These are phyloP conservation scores for Sarcophaga caerulescens DNA, from an alignment of 2,888 invertebrate genomes.

Conservation along the genomic window DNA sequence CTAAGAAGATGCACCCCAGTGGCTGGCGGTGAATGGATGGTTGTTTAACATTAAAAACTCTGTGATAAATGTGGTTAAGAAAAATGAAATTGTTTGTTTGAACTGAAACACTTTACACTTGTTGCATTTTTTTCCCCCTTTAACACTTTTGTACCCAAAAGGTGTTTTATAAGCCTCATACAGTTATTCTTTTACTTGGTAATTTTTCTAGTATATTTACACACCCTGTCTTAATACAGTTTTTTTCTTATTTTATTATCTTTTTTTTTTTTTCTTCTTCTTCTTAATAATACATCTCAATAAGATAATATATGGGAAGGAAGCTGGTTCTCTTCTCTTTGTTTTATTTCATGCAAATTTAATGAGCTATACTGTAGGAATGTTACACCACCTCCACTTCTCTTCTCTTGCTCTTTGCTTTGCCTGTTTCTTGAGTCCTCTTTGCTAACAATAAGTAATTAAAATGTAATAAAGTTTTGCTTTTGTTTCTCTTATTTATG, in stretches of 20 bases:
- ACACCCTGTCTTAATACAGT: background rate
- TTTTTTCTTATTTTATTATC: background rate
- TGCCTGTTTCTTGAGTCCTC: background rate
- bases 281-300: background rate
- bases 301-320: constrained; percentile 15
- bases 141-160: constrained; percentile 34
- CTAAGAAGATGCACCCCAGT: constrained; percentile 40
- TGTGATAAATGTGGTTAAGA: constrained; percentile 25
- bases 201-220: constrained; percentile 19
- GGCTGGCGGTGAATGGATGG: background rate
- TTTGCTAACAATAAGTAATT: constrained; percentile 50
- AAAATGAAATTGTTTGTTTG: constrained; percentile 38
- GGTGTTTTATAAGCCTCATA: constrained; percentile 5
- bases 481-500: constrained; percentile 3
- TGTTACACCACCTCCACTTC: too few species aligned
- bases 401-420: background rate
- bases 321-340: constrained; percentile 25
- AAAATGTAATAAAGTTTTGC: constrained; percentile 50
- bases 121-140: constrained; percentile 15
- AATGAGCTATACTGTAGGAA: constrained; percentile 36
- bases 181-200: background rate
- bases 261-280: constrained; percentile 8
- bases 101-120: constrained; percentile 23
- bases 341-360: constrained; percentile 54
- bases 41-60: background rate